Evolutionary conservation across 2,888 invertebrate genomes (phyloP).

Genomic region (Philereme vetulata): DNA sequence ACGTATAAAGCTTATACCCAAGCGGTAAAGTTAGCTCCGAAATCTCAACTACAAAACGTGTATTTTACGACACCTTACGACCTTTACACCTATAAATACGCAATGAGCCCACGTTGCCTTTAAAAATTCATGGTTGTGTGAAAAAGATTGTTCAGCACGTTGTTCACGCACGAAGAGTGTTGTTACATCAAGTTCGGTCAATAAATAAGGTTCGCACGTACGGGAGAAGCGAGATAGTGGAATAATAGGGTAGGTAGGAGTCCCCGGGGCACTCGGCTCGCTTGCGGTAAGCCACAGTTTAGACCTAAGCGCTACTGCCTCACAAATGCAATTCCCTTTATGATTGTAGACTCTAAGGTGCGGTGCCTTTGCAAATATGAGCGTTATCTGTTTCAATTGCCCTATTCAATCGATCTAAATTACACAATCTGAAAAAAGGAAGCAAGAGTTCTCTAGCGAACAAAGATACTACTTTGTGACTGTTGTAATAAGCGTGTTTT

Average conservation of each 20-base stretch:
- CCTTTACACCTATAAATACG: slow-evolving; percentile 44
- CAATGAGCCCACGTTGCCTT: slow-evolving; percentile 42
- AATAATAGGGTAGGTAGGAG: slow-evolving; percentile 61
- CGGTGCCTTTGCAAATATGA: slow-evolving; percentile 47
- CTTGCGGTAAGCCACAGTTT: slow-evolving; percentile 59
- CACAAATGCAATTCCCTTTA: slow-evolving; percentile 53
- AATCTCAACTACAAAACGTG: slow-evolving; percentile 42
- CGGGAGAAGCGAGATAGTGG: slow-evolving; percentile 57
- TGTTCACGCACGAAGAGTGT: slow-evolving; percentile 50
- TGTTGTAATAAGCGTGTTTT: slow-evolving; percentile 13
- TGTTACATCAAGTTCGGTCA: slow-evolving; percentile 56
- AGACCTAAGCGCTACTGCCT: slow-evolving; percentile 51
- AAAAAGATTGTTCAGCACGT: slow-evolving; percentile 51
- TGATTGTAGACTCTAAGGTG: slow-evolving; percentile 46
- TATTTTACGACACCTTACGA: slow-evolving; percentile 41
- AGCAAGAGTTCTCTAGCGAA: slow-evolving; percentile 15
- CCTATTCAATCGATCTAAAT: slow-evolving; percentile 28
- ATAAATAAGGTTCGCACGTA: slow-evolving; percentile 66
- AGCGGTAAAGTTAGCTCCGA: slow-evolving; percentile 37
- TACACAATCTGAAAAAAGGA: slow-evolving; percentile 22
- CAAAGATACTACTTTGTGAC: slow-evolving; percentile 20
- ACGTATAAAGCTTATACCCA: slow-evolving; percentile 36
- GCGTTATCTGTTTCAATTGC: slow-evolving; percentile 29
- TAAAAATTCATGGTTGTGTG: slow-evolving; percentile 49
- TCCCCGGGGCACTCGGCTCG: slow-evolving; percentile 56